Conservation (phyloP, 1,140 invertebrate genomes). For the Tetranychus urticae region DNA sequence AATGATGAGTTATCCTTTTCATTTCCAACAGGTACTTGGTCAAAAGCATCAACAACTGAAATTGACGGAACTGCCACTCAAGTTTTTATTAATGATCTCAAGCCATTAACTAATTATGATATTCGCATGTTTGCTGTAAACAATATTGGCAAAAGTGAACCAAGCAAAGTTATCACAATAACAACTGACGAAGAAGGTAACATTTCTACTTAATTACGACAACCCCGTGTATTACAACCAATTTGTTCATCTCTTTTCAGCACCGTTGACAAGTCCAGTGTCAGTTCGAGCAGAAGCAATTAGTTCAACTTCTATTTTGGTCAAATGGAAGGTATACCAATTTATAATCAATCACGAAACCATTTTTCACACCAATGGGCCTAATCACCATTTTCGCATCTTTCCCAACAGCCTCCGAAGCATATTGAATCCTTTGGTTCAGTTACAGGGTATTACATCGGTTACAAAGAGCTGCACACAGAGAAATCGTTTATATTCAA, state of each 20-base stretch:
- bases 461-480: constrained; percentile 11
- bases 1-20: neutral
- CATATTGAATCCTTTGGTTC: constrained; percentile 13
- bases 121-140: constrained; percentile 88
- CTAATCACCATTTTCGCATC: neutral
- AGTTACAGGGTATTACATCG: constrained; percentile 22
- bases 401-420: neutral
- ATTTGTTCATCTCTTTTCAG: constrained; percentile 1
- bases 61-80: neutral
- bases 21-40: neutral
- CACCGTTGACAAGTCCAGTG: constrained; percentile 15
- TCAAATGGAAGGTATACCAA: constrained; percentile 21
- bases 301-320: constrained; percentile 22
- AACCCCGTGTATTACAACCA: neutral
- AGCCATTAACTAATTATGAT: constrained; percentile 73
- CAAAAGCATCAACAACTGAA: neutral
- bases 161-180: constrained; percentile 64
- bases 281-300: constrained; percentile 19
- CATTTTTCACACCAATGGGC: neutral
- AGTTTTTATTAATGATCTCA: constrained; percentile 45
- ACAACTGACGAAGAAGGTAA: constrained; percentile 55
- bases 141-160: constrained; percentile 72
- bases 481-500: constrained; percentile 9
- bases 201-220: neutral
- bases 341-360: neutral